These are phyloP conservation scores for zebrafish (Danio rerio) DNA, from an alignment of 2,113 vertebrate genomes.

Conservation along the genomic window GRCz12tu NC_133193.1:7257501-7258000, in stretches of 20 bases:
- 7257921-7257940: conserved; percentile 59
- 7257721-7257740: not conserved
- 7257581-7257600: not conserved
- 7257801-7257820: not conserved
- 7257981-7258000: conserved; percentile 60
- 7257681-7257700: conserved; percentile 37
- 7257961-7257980: conserved; percentile 61
- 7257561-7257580: not conserved
- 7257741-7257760: not conserved
- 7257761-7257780: not conserved
- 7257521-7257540: not conserved
- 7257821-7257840: not conserved
- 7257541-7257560: not conserved
- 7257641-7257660: not conserved
- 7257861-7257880: conserved; percentile 38
- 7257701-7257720: conserved; percentile 26
- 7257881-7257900: conserved; percentile 48
- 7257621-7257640: not conserved
- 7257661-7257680: conserved; percentile 34
- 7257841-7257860: not conserved
- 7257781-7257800: not conserved
- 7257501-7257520: not conserved
- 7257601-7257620: too few species aligned
- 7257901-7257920: conserved; percentile 49
- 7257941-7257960: conserved; percentile 63